Conservation (phyloP, 2,888 invertebrate genomes). For the Orchestes rusci region DNA sequence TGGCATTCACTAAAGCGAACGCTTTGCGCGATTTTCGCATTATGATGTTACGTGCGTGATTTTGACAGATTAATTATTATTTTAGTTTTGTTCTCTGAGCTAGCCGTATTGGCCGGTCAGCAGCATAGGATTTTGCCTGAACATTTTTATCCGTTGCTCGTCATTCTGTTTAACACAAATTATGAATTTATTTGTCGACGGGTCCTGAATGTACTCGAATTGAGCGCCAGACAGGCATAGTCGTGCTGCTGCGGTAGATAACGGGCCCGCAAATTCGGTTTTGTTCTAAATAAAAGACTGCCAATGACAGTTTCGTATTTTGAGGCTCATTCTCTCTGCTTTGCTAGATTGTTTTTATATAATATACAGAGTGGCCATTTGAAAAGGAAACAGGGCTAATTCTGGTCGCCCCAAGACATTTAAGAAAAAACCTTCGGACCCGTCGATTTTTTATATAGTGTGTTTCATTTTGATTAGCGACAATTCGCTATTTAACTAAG, state of each 20-base stretch:
- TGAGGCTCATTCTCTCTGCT: no score
- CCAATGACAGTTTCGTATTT: no score
- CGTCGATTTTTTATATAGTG: no score
- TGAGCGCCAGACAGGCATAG: no score
- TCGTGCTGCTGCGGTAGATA: conserved; percentile 17
- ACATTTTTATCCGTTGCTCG: conserved; percentile 24
- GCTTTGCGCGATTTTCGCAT: conserved; percentile 29
- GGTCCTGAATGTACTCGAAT: no score
- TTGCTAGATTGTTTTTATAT: no score
- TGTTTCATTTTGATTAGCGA: no score
- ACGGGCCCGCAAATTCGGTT: conserved; percentile 21
- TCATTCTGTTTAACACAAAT: conserved; percentile 22
- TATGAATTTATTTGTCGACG: conserved; percentile 22
- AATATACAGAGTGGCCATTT: no score
- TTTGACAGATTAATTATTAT: conserved; percentile 44
- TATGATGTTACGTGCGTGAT: conserved; percentile 41
- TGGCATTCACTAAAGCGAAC: conserved; percentile 20
- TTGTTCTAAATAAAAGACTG: background rate
- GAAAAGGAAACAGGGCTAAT: no score
- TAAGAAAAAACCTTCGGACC: no score
- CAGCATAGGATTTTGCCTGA: conserved; percentile 10
- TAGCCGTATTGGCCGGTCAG: conserved; percentile 16
- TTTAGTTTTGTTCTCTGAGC: conserved; percentile 32
- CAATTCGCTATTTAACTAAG: no score
- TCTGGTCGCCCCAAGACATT: no score